Percentiles rank a stretch among this genome's conserved stretches.
phyloP scores from a whole-genome alignment of 2,797 vertebrate species.

The Gymnocypris eckloni region DNA sequence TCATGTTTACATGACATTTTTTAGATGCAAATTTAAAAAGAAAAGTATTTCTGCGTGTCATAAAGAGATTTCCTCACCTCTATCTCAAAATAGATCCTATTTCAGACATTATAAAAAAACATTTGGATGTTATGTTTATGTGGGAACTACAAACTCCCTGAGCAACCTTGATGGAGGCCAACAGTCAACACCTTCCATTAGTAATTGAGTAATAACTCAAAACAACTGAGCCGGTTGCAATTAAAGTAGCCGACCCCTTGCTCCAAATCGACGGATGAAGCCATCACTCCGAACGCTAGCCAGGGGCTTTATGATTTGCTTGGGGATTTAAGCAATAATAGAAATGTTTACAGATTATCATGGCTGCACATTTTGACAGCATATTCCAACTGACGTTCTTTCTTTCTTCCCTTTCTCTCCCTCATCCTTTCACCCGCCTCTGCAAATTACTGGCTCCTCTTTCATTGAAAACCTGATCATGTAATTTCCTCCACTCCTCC shows the following conservation, averaged over 20 bases:
- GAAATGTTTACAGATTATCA: constrained; percentile 49
- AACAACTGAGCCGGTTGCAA: constrained; percentile 46
- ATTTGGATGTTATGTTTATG: constrained; percentile 36
- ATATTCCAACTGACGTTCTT: constrained; percentile 27
- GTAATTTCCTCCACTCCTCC: constrained; percentile 43
- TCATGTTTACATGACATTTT: constrained; percentile 19
- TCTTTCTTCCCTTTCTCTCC: neutral
- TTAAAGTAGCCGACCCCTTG: constrained; percentile 53
- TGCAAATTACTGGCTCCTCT: constrained; percentile 54
- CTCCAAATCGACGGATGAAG: constrained; percentile 2
- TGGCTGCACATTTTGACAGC: constrained; percentile 24
- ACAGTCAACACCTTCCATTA: constrained; percentile 31
- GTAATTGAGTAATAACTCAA: constrained; percentile 54
- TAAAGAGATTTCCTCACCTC: constrained; percentile 8
- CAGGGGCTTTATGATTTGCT: constrained; percentile 56
- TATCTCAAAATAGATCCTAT: neutral
- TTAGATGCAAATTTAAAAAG: constrained; percentile 24
- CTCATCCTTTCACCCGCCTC: constrained; percentile 29
- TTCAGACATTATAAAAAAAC: constrained; percentile 23
- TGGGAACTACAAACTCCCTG: constrained; percentile 26
- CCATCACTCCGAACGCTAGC: constrained; percentile 25
- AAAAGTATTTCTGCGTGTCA: constrained; percentile 3
- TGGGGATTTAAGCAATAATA: constrained; percentile 52
- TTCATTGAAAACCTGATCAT: constrained; percentile 59
- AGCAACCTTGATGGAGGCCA: constrained; percentile 11